Conservation (phyloP, 1,140 invertebrate genomes). For the Ceratina calcarata region DNA sequence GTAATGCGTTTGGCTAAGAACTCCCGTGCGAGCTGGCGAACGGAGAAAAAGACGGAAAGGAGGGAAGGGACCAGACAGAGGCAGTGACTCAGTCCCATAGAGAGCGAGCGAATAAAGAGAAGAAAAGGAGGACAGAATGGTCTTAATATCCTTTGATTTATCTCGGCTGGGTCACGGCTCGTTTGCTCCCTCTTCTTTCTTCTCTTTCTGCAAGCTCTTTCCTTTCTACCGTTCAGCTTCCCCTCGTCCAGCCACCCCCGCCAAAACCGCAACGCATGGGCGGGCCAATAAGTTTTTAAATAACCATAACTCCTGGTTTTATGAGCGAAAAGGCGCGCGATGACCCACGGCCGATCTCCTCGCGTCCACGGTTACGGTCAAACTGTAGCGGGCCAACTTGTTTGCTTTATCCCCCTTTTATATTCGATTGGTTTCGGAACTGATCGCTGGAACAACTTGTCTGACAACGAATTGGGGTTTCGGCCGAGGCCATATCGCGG, state of each 20-base stretch:
- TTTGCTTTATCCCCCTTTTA: conserved; percentile 65
- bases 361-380: conserved; percentile 53
- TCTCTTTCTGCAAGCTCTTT: neutral
- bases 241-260: conserved; percentile 43
- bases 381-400: conserved; percentile 75
- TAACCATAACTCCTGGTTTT: conserved; percentile 79
- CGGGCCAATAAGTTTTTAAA: conserved; percentile 80
- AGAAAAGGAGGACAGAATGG: conserved; percentile 61
- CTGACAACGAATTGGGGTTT: conserved; percentile 8
- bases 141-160: conserved; percentile 80
- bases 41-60: conserved; percentile 3
- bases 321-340: conserved; percentile 72
- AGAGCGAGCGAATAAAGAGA: conserved; percentile 38
- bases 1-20: conserved; percentile 74
- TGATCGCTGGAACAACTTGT: conserved; percentile 41
- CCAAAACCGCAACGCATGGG: conserved; percentile 73
- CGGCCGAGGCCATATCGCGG: neutral
- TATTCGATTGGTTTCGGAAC: conserved; percentile 53
- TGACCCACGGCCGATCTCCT: conserved; percentile 58
- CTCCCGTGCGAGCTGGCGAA: conserved; percentile 53
- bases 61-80: neutral
- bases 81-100: conserved; percentile 29
- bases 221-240: neutral
- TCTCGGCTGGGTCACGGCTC: conserved; percentile 77
- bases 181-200: conserved; percentile 50